phyloP scores from a whole-genome alignment of 2,888 invertebrate species.

The Pasiphila rectangulata region DNA sequence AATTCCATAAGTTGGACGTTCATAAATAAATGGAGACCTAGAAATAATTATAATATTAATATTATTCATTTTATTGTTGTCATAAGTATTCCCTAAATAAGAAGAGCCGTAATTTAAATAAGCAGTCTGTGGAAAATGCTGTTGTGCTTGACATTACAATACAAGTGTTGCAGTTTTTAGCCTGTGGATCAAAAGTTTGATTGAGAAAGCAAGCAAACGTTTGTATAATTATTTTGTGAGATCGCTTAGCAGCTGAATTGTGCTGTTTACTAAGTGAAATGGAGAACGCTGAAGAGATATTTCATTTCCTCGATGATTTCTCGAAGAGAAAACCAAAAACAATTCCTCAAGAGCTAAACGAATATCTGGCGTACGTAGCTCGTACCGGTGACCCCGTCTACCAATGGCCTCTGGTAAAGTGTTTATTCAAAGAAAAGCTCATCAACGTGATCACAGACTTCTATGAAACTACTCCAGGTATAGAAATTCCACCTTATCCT shows the following conservation, averaged over 20 bases:
- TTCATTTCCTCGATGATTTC: conserved; percentile 91
- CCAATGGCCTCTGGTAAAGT: conserved; percentile 93
- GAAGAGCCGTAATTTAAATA: too few relatives aligned
- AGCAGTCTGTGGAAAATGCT: too few relatives aligned
- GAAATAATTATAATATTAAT: too few relatives aligned
- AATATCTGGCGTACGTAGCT: conserved; percentile 93
- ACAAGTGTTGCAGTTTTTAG: too few relatives aligned
- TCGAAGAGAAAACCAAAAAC: conserved; percentile 87
- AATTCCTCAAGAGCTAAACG: conserved; percentile 93
- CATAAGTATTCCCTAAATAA: too few relatives aligned
- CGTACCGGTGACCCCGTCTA: conserved; percentile 96
- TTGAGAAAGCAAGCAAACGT: neutral
- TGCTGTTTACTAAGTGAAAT: conserved; percentile 55
- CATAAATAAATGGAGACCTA: too few relatives aligned
- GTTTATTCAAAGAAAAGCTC: conserved; percentile 93
- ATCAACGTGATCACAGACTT: conserved; percentile 93
- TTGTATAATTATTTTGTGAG: neutral
- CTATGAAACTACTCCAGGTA: conserved; percentile 87
- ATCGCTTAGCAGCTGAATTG: neutral
- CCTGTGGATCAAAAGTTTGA: too few relatives aligned
- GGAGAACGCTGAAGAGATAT: conserved; percentile 93
- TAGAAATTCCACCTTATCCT: conserved; percentile 92
- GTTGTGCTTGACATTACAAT: too few relatives aligned
- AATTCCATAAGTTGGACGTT: too few relatives aligned
- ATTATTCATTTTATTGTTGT: too few relatives aligned